Evolutionary conservation across 2,888 invertebrate species (phyloP), one percentile per base, ranked within the genome.

Genomic region (Dorcus hopei): DNA sequence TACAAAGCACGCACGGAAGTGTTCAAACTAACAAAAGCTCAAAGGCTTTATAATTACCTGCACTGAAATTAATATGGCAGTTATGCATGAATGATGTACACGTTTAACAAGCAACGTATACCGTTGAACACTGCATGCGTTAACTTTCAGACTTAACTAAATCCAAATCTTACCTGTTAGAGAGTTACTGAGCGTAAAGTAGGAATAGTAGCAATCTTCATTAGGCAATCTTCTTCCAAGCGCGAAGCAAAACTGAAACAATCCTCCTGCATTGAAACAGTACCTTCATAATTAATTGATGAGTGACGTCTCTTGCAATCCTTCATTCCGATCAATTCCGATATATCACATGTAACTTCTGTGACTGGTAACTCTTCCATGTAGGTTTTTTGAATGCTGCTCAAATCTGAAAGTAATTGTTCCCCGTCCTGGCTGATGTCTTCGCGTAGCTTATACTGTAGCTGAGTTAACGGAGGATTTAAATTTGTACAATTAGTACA

Each of bases 391-490:
- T 64, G 54, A 71, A 80, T 78, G 74, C 81, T 81, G 73, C 83
- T 81, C 65, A 86, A 79, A 72, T 85, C 85, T 39, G 82, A 80
- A 68, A 86, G 77, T 72, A 86, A 76, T 77, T 85, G 83, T 73
- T 85, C 86, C 73, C 85, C 85, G 70, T 86, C 86, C 70, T 82
- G 81, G 64, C 80, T 77, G 66, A 81, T 74, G 72, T 85, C 85
- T 68, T 83, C 83, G 40, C 79, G 73, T 45, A 80, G 74, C 52
- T 71, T 66, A 9, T 61, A 67, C 40, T 69, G 70, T 26, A 70
- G 68, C 48, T 65, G 53, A 26, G 60, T 69, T 42, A 69, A 65
- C 41, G 70, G 69, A 38, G 66, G 69, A 65, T 68, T 65, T 54
- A 66, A 48, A 49, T 65, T 67, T 55, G 72, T 61, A 59, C 78